These are phyloP conservation scores for Novumbra hubbsi DNA, from an alignment of 2,797 vertebrate genomes.

Conservation along the genomic window DNA sequence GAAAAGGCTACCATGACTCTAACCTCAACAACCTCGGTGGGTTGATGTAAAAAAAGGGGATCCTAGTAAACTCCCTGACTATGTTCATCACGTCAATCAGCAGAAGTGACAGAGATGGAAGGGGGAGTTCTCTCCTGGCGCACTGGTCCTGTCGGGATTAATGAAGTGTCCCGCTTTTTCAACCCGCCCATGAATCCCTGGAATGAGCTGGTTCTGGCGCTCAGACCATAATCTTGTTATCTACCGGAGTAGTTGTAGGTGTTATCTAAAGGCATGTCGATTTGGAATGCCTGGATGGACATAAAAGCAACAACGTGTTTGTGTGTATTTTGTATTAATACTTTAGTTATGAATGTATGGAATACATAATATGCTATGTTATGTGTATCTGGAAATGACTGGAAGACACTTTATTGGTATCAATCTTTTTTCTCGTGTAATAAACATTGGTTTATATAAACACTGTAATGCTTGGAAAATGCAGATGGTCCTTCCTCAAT, in stretches of 20 bases:
- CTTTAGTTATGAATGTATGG: background rate
- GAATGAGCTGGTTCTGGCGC: conserved; percentile 18
- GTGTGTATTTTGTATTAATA: too few relatives aligned
- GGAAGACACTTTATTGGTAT: conserved; percentile 5
- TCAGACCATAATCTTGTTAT: conserved; percentile 68
- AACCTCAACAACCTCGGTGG: background rate
- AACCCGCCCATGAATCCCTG: conserved; percentile 46
- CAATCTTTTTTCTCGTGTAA: conserved; percentile 13
- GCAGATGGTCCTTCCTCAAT: too few relatives aligned
- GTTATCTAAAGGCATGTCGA: too few relatives aligned
- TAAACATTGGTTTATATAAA: background rate
- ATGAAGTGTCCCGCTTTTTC: conserved; percentile 29
- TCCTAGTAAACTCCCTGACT: conserved; percentile 12
- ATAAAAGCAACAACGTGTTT: too few relatives aligned
- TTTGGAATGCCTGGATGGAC: too few relatives aligned
- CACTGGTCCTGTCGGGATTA: conserved; percentile 40
- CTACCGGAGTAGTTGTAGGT: background rate
- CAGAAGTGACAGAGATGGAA: background rate
- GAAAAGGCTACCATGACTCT: background rate
- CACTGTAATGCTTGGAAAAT: background rate
- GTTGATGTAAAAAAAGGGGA: background rate
- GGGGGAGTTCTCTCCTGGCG: background rate
- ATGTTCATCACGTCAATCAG: background rate
- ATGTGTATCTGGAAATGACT: background rate
- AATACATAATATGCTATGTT: background rate